These are phyloP conservation scores for Cylloceria caligata DNA, from an alignment of 2,888 invertebrate species.

Conservation along the genomic window DNA sequence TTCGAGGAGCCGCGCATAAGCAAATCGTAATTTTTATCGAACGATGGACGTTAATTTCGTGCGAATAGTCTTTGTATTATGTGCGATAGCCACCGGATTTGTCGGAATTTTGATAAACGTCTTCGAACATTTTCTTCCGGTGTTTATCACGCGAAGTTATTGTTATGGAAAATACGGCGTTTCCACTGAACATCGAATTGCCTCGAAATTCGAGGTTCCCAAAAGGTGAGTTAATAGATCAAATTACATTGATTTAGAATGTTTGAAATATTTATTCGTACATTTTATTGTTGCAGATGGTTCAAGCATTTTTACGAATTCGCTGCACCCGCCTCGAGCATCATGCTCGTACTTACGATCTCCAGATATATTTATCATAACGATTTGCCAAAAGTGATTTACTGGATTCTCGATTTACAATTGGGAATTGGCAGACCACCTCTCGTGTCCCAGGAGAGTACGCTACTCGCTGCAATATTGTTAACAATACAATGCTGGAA, in stretches of 20 bases:
- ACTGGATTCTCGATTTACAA: slow-evolving; percentile 85
- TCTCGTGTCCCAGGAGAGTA: slow-evolving; percentile 86
- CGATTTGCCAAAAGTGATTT: slow-evolving; percentile 85
- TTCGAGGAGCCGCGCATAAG: not conserved
- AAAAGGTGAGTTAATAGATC: not conserved
- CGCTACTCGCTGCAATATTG: slow-evolving; percentile 87
- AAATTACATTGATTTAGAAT: not conserved
- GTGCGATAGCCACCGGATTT: slow-evolving; percentile 83
- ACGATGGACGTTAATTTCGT: slow-evolving; percentile 78
- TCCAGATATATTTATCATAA: slow-evolving; percentile 85
- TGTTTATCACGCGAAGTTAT: slow-evolving; percentile 88
- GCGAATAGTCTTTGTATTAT: slow-evolving; percentile 75
- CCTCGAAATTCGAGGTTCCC: not conserved
- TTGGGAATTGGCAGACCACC: slow-evolving; percentile 81
- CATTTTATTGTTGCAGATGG: slow-evolving; percentile 84
- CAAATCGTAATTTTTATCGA: not conserved
- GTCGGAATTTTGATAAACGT: slow-evolving; percentile 88
- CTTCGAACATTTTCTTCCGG: slow-evolving; percentile 89
- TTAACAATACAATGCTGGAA: slow-evolving; percentile 90
- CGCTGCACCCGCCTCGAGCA: slow-evolving; percentile 87
- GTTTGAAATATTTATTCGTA: slow-evolving; percentile 16
- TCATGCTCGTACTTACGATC: slow-evolving; percentile 85
- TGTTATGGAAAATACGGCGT: slow-evolving; percentile 91
- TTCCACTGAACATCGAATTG: slow-evolving; percentile 83
- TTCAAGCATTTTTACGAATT: slow-evolving; percentile 93